These are phyloP conservation scores for Bucco capensis DNA, from an alignment of 2,113 vertebrate genomes.

Conservation along the genomic window DNA sequence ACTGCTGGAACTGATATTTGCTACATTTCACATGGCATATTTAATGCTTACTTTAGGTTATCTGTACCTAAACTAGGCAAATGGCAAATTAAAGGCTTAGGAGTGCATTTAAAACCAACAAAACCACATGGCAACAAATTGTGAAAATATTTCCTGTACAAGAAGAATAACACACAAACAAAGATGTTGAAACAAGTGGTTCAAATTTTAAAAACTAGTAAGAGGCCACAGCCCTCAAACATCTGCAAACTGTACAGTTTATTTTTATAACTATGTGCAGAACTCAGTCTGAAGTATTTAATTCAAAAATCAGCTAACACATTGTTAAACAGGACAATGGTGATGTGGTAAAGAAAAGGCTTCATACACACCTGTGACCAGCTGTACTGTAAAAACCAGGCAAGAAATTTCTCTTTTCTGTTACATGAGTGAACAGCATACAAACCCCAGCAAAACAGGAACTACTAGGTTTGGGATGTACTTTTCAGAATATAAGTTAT, in stretches of 20 bases:
- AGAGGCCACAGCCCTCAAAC: constrained; percentile 8
- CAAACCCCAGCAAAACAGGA: constrained; percentile 4
- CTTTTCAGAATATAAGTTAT: constrained; percentile 26
- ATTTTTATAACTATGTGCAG: constrained; percentile 21
- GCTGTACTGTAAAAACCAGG: constrained; percentile 26
- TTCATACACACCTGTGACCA: not conserved
- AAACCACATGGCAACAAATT: constrained; percentile 33
- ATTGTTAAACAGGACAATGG: constrained; percentile 6
- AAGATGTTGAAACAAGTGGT: constrained; percentile 39
- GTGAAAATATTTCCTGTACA: constrained; percentile 46
- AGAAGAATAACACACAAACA: not conserved
- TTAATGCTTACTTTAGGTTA: constrained; percentile 1
- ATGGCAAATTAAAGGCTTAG: constrained; percentile 58
- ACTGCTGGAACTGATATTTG: not conserved
- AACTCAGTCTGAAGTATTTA: constrained; percentile 9
- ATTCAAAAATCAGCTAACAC: constrained; percentile 42
- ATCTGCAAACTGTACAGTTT: constrained; percentile 35
- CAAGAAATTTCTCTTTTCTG: constrained; percentile 36
- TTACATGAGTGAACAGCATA: constrained; percentile 10
- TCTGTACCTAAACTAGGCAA: constrained; percentile 18
- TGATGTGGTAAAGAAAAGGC: not conserved
- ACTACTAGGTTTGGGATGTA: not conserved
- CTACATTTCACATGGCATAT: constrained; percentile 6
- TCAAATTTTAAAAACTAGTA: constrained; percentile 29
- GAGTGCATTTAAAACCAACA: constrained; percentile 28